phyloP scores from a whole-genome alignment of 1,140 invertebrate species.

The Bursaphelenchus mucronatus region DNA sequence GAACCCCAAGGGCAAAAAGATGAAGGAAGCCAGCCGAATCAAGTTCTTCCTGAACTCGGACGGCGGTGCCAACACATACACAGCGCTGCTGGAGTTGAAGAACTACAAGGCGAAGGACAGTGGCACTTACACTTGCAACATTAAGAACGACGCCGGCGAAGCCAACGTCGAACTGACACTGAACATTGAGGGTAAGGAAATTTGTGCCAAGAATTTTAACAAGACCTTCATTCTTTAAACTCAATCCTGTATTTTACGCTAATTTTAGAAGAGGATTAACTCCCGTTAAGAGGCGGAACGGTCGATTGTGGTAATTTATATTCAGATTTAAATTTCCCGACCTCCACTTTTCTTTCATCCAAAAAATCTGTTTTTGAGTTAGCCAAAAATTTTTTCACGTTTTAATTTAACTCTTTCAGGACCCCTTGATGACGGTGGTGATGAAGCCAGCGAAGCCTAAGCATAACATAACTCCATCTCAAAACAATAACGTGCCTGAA shows the following conservation, averaged over 20 bases:
- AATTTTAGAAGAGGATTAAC: slow-evolving; percentile 10
- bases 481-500: neutral
- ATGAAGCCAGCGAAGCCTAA: slow-evolving; percentile 58
- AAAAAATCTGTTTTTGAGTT: slow-evolving; percentile 2
- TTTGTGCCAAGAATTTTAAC: slow-evolving; percentile 11
- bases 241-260: slow-evolving; percentile 9
- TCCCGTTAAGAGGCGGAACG: neutral
- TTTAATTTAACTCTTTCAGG: slow-evolving; percentile 40
- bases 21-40: slow-evolving; percentile 60
- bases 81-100: slow-evolving; percentile 62
- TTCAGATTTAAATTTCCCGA: slow-evolving; percentile 1
- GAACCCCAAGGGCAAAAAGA: slow-evolving; percentile 61
- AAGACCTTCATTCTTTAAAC: slow-evolving; percentile 7
- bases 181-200: slow-evolving; percentile 77
- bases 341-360: neutral
- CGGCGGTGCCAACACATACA: slow-evolving; percentile 57
- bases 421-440: slow-evolving; percentile 54
- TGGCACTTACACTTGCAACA: slow-evolving; percentile 92
- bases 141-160: slow-evolving; percentile 91
- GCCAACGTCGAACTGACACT: slow-evolving; percentile 95
- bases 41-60: slow-evolving; percentile 53
- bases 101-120: slow-evolving; percentile 88
- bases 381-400: slow-evolving; percentile 13
- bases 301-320: slow-evolving; percentile 4
- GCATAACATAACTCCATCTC: slow-evolving; percentile 8